Base-by-base conservation (phyloP, 2,888 invertebrate species). In the Volucella inflata region DNA sequence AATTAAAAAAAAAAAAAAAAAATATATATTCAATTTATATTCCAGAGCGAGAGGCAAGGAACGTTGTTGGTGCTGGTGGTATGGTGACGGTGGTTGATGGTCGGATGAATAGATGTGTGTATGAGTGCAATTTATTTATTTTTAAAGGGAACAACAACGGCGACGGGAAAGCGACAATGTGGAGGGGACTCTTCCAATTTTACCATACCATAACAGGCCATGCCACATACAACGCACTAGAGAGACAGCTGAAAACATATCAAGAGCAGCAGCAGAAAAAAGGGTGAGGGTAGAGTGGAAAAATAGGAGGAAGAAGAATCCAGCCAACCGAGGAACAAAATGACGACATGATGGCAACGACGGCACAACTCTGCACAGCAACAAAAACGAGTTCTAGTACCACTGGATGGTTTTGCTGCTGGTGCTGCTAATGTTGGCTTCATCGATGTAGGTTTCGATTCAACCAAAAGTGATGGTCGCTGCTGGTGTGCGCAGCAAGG, bases 291-390 rank as follows among this genome's bases (percentile, higher is more conserved):
- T 78, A 80, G 30, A 84, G 81, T 81, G 85, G 85, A 81, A 81
- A 76, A 76, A 72, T 81, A 81, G 67, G 71, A 81, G 85, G 81
- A 85, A 76, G 85, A 85, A 81, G 85, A 80, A 85, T 77, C 62
- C 85, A 85, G 67, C 85, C 85, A 85, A 85, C 71, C 85, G 81
- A 85, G 60, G 81, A 71, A 85, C 85, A 76, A 85, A 80, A 81
- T 85, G 81, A 85, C 85, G 85, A 81, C 85, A 85, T 72, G 81
- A 76, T 74, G 76, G 81, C 72, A 76, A 84, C 75, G 65, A 55
- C 36, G 50, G 64, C 64, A 46, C 36, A 76, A 60, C 81, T 85
- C 68, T 77, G 81, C 85, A 85, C 85, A 77, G 85, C 85, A 85
- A 84, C 85, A 85, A 53, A 81, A 85, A 85, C 85, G 72, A 76